Evolutionary conservation across 1,140 invertebrate genomes (phyloP), one percentile per base, ranked within the genome.

Genomic region (Drosophila setifemur): DNA sequence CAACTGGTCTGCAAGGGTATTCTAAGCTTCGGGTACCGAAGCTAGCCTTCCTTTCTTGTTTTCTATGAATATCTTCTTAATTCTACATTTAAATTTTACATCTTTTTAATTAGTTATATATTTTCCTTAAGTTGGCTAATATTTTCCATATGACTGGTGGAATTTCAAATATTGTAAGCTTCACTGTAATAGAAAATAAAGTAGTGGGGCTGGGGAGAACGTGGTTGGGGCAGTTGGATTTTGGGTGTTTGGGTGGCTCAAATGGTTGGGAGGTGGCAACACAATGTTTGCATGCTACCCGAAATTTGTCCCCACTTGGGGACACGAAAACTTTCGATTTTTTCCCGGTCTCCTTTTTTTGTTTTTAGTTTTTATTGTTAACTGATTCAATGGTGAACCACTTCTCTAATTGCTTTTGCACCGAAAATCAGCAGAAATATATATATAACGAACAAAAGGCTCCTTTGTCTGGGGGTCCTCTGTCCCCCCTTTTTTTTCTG

Each of bases 401-500:
- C 73, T 76, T 81, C 76, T 81, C 77, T 81, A 82, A 81, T 81
- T 81, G 76, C 77, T 76, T 52, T 73, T 58, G 40, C 75, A 18
- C 43, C 58, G n/a, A 53, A 44, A 19, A 63, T 47, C 31, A 16
- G 26, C 16, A n/a, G 23, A 16, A 37, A n/a, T n/a, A n/a, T n/a
- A n/a, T n/a, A 29, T 28, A 21, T 16, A 31, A 9, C 2, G 12
- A 31, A 54, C 25, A 29, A 35, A 26, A 39, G 12, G n/a, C 23
- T 39, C n/a, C n/a, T 64, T 25, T 18, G 25, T 6, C 11, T 3
- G 4, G 18, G 19, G 28, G 28, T 61, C 50, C 21, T 45, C 19
- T 26, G 70, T 66, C 26, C 52, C 42, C 43, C 31, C 31, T 23
- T 29, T 57, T 37, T 19, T 52, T 37, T 77, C 49, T n/a, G n/a